Conservation (phyloP, 1,140 invertebrate species). For the Caligus rogercresseyi region DNA sequence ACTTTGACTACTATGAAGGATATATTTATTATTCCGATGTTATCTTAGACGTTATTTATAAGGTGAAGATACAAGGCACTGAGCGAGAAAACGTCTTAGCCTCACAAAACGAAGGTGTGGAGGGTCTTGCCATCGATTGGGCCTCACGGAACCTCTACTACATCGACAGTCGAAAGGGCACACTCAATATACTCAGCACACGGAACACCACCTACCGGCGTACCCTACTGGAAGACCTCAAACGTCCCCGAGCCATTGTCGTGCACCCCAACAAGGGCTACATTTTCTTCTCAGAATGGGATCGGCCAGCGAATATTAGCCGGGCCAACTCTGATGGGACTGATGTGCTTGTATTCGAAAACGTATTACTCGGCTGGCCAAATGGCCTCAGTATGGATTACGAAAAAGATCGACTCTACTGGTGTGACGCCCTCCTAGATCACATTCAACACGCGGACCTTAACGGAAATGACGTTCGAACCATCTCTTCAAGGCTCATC, state of each 20-base stretch:
- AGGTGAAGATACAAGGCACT: conserved; percentile 32
- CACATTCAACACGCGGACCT: conserved; percentile 88
- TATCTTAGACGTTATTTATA: conserved; percentile 85
- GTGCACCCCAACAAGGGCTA: conserved; percentile 86
- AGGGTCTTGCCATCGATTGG: conserved; percentile 93
- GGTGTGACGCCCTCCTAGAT: conserved; percentile 85
- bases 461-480: conserved; percentile 78
- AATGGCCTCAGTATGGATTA: conserved; percentile 88
- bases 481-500: conserved; percentile 68
- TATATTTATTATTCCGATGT: conserved; percentile 95
- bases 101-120: conserved; percentile 90
- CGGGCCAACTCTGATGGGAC: conserved; percentile 70
- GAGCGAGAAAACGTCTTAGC: conserved; percentile 74
- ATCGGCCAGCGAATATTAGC: conserved; percentile 84
- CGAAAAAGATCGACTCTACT: conserved; percentile 62
- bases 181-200: conserved; percentile 77
- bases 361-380: conserved; percentile 84
- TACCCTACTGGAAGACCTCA: conserved; percentile 67
- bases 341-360: conserved; percentile 57
- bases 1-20: conserved; percentile 77
- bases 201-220: conserved; percentile 61
- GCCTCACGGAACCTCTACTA: conserved; percentile 92
- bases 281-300: conserved; percentile 91
- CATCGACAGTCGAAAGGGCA: conserved; percentile 88
- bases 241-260: conserved; percentile 79